Percentiles rank a stretch among this genome's conserved stretches.
These are phyloP conservation scores for Oxystoma pomonae DNA, from an alignment of 2,888 invertebrate species.

Conservation along the genomic window DNA sequence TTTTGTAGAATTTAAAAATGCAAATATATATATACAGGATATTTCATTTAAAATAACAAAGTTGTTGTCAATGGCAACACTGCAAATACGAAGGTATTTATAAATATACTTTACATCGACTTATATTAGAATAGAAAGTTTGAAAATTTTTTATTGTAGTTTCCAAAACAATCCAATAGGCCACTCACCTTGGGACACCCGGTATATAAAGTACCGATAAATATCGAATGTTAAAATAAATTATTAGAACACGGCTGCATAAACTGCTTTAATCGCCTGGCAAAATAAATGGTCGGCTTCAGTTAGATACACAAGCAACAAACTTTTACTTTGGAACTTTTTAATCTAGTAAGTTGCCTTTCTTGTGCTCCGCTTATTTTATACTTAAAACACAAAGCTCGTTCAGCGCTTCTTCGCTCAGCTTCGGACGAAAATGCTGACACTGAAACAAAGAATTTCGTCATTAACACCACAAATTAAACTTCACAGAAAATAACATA, in stretches of 20 bases:
- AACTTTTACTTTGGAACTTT: not conserved
- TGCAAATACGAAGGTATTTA: too few species aligned
- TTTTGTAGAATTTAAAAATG: too few species aligned
- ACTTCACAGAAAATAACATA: not conserved
- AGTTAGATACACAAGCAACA: not conserved
- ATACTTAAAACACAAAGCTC: not conserved
- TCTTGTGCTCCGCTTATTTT: not conserved
- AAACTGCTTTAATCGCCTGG: slow-evolving; percentile 3
- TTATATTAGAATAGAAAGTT: too few species aligned
- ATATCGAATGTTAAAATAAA: slow-evolving; percentile 3
- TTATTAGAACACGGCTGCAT: slow-evolving; percentile 3
- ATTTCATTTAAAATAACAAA: too few species aligned
- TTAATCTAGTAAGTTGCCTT: slow-evolving; percentile 2
- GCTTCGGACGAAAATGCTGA: not conserved
- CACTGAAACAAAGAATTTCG: not conserved
- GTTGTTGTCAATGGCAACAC: too few species aligned
- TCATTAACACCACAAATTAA: not conserved
- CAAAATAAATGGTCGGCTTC: slow-evolving; percentile 3
- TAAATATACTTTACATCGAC: too few species aligned
- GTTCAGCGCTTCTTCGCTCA: not conserved
- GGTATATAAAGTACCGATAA: too few species aligned
- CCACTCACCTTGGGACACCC: too few species aligned
- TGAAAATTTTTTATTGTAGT: too few species aligned
- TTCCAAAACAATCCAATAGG: too few species aligned
- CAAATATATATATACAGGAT: too few species aligned